phyloP scores from a whole-genome alignment of 2,888 invertebrate species.

The Campaea margaritaria region DNA sequence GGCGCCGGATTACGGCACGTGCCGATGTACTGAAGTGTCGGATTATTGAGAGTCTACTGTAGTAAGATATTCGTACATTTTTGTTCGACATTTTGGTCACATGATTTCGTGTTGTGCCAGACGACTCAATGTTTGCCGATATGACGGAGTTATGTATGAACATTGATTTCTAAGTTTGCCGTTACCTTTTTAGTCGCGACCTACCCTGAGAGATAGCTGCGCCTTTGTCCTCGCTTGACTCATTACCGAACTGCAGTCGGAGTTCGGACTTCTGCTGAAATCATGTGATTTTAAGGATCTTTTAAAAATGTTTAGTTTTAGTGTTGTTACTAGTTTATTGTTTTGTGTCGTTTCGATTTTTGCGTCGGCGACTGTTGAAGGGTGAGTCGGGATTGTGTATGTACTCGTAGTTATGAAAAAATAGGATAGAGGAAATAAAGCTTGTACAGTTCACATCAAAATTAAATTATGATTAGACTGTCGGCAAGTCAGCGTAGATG shows the following conservation, averaged over 20 bases:
- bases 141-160: slow-evolving; percentile 61
- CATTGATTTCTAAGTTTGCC: slow-evolving; percentile 73
- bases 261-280: slow-evolving; percentile 47
- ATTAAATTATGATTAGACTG: too few species aligned
- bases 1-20: too few species aligned
- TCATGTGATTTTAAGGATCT: slow-evolving; percentile 52
- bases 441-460: too few species aligned
- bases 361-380: slow-evolving; percentile 66
- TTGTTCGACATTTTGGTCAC: slow-evolving; percentile 18
- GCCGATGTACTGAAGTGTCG: too few species aligned
- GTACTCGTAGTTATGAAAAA: too few species aligned
- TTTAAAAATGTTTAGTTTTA: slow-evolving; percentile 70
- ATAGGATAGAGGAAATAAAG: too few species aligned
- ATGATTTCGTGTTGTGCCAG: slow-evolving; percentile 21
- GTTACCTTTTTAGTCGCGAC: slow-evolving; percentile 70
- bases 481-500: too few species aligned
- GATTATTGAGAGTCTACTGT: too few species aligned
- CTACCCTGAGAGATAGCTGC: slow-evolving; percentile 71
- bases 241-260: slow-evolving; percentile 65
- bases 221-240: slow-evolving; percentile 60
- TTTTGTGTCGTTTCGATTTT: slow-evolving; percentile 63
- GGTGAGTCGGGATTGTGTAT: slow-evolving; percentile 59
- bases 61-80: slow-evolving; percentile 4
- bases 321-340: slow-evolving; percentile 61
- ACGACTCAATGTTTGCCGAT: slow-evolving; percentile 49